Evolutionary conservation across 2,888 invertebrate genomes (phyloP), one percentile per base, ranked within the genome.

Genomic region (Ephialtes manifestator): DNA sequence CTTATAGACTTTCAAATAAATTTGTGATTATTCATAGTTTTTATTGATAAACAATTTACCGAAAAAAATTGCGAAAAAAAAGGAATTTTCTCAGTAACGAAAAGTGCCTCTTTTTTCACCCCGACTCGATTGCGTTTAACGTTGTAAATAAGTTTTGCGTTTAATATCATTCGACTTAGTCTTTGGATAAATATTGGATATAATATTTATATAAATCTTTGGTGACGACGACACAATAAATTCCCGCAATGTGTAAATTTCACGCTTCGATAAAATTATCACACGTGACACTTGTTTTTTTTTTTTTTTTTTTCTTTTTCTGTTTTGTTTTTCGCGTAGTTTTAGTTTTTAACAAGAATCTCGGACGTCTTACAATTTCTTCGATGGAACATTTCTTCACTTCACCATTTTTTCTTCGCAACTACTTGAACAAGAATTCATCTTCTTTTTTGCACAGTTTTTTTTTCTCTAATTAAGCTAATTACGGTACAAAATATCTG

Each of bases 401-500:
- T 24, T 67, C 46, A n/a, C 58, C 53, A 53, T 46, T 63, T 74
- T 74, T 48, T 31, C 48, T 46, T 70, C 67, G 11, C 31, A 70
- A 5, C 18, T 39, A 43, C 18, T 11, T 8, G 8, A 65, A 65
- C 4, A 5, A 63, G n/a, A 55, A 20, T 15, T 15, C 3, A 15
- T 46, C 13, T 43, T 53, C 15, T 55, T 70, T 24, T 2, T 35
- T 24, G 24, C 60, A n/a, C 63, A 18, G 18, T 51, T 31, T 78
- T 20, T 18, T 24, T 58, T 58, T 15, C 86, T 86, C 86, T 87
- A 63, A 81, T 85, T 88, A 84, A 65, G 85, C 87, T 90, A 90
- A 86, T 87, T 88, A 88, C 89, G 71, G 89, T 91, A 92, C 87
- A 92, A 92, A 92, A 93, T 92, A 92, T 92, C 89, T 89, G 90